These are phyloP conservation scores for Bombus soroeensis DNA, from an alignment of 1,140 invertebrate species.

Conservation along the genomic window DNA sequence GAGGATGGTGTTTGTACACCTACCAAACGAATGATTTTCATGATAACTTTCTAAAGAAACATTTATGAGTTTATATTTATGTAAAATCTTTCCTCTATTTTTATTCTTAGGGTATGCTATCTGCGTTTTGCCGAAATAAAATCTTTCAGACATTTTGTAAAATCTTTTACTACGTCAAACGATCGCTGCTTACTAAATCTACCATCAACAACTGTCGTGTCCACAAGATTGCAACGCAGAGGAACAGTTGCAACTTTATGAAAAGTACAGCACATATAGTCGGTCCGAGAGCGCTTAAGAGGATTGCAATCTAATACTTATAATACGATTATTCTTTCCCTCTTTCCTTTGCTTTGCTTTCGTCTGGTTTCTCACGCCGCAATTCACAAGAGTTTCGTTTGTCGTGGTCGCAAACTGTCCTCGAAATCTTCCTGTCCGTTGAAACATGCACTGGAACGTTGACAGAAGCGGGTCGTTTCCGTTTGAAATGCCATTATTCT, in stretches of 20 bases:
- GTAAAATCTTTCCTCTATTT: too few species aligned
- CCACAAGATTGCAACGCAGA: not conserved
- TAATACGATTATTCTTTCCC: constrained; percentile 41
- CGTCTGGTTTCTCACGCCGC: not conserved
- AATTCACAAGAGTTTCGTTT: constrained; percentile 30
- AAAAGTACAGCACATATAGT: not conserved
- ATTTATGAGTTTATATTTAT: too few species aligned
- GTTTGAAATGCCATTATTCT: constrained; percentile 58
- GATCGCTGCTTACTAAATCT: not conserved
- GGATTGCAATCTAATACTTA: constrained; percentile 37
- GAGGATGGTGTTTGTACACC: too few species aligned
- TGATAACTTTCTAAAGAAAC: too few species aligned
- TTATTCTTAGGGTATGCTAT: too few species aligned
- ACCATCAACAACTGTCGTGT: not conserved
- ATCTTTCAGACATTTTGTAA: not conserved
- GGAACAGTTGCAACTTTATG: not conserved
- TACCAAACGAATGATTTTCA: too few species aligned
- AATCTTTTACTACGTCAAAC: not conserved
- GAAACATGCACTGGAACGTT: constrained; percentile 1
- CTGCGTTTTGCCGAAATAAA: too few species aligned
- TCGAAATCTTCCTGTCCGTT: constrained; percentile 32
- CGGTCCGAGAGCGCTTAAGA: not conserved
- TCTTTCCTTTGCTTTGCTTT: not conserved
- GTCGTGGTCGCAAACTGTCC: constrained; percentile 16
- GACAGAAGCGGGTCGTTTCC: constrained; percentile 25